These are phyloP conservation scores for Macroglossus sobrinus DNA, from an alignment of 2,113 vertebrate genomes.

Conservation along the genomic window DNA sequence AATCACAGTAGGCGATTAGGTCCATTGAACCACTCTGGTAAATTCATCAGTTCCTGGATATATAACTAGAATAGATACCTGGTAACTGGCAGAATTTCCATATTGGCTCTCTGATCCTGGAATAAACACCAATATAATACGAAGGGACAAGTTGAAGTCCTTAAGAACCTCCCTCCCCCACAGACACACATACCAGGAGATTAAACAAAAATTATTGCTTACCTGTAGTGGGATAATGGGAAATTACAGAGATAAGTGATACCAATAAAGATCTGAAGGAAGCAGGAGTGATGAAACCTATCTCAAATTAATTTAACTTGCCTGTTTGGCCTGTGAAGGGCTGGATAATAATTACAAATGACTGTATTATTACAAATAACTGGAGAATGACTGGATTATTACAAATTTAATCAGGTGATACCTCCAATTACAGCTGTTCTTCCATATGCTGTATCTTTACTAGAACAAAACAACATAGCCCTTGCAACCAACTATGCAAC, in stretches of 20 bases:
- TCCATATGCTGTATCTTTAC: neutral
- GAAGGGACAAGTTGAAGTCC: neutral
- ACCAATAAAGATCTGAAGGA: neutral
- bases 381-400: conserved; percentile 19
- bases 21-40: neutral
- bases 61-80: conserved; percentile 36
- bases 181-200: neutral
- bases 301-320: conserved; percentile 6
- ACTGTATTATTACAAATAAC: conserved; percentile 15
- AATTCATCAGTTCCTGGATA: conserved; percentile 10
- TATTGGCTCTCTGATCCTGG: neutral
- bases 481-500: neutral
- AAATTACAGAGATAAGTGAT: conserved; percentile 20
- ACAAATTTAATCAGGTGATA: conserved; percentile 21
- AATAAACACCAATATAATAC: neutral
- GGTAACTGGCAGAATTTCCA: conserved; percentile 2
- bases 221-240: neutral
- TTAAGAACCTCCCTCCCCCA: neutral
- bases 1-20: neutral
- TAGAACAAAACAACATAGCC: neutral
- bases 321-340: neutral
- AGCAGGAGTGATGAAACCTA: neutral
- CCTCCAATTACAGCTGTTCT: neutral
- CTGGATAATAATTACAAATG: neutral
- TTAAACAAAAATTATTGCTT: conserved; percentile 37